Conservation (phyloP, 2,797 vertebrate genomes). For the Oreonectes daqikongensis region DNA sequence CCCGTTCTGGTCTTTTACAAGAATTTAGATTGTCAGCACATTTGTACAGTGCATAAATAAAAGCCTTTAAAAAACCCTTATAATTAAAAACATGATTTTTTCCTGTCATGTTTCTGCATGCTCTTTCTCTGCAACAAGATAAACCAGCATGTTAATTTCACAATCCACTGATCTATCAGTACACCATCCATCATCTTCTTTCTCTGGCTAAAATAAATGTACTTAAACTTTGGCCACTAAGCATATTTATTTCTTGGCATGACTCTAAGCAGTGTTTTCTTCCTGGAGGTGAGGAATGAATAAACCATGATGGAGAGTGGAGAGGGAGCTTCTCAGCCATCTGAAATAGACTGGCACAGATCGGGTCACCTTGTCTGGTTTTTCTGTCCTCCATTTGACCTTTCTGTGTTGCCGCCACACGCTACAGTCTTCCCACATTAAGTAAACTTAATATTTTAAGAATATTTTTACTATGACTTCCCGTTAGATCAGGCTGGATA, state of each 20-base stretch:
- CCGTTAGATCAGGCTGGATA: too few relatives aligned
- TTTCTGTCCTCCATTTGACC: conserved; percentile 41
- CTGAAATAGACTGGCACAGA: conserved; percentile 53
- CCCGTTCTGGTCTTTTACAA: too few relatives aligned
- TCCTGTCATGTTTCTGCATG: not conserved
- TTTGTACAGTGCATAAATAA: not conserved
- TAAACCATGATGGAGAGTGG: conserved; percentile 63
- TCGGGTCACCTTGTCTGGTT: conserved; percentile 70
- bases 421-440: not conserved
- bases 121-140: not conserved
- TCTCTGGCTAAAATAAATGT: not conserved
- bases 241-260: not conserved
- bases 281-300: conserved; percentile 53
- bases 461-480: too few relatives aligned
- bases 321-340: conserved; percentile 64
- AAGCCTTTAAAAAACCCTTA: not conserved
- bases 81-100: conserved; percentile 4
- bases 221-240: conserved; percentile 4
- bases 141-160: not conserved
- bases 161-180: conserved; percentile 13
- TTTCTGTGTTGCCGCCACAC: not conserved
- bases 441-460: conserved; percentile 11
- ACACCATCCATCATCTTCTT: not conserved
- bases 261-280: not conserved
- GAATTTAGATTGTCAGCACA: not conserved